phyloP scores from a whole-genome alignment of 2,888 invertebrate species.

The Unio delphinus region DNA sequence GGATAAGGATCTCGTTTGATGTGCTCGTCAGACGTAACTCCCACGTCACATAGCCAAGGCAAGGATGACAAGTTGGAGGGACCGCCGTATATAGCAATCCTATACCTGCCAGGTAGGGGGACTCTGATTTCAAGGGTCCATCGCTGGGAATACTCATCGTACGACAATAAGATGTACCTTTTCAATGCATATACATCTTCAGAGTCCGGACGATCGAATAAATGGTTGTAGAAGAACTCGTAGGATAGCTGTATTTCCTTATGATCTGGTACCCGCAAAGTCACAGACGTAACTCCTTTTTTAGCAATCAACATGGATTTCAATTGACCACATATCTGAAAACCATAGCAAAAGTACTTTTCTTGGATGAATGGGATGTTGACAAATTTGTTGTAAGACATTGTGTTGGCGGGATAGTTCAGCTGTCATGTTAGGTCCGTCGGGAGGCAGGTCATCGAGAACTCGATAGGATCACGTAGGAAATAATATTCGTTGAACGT shows the following conservation, averaged over 20 bases:
- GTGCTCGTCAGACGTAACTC: slow-evolving; percentile 5
- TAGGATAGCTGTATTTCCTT: slow-evolving; percentile 26
- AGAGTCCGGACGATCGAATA: slow-evolving; percentile 7
- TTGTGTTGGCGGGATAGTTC: slow-evolving; percentile 12
- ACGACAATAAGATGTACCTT: slow-evolving; percentile 26
- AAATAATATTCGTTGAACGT: slow-evolving; percentile 45
- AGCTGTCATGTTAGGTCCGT: slow-evolving; percentile 39
- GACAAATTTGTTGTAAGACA: slow-evolving; percentile 24
- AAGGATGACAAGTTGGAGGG: slow-evolving; percentile 11
- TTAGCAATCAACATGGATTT: slow-evolving; percentile 28
- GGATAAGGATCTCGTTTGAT: slow-evolving; percentile 22
- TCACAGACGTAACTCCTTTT: slow-evolving; percentile 23
- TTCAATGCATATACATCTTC: slow-evolving; percentile 24
- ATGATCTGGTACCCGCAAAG: slow-evolving; percentile 15
- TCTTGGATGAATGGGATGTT: slow-evolving; percentile 29
- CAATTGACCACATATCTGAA: slow-evolving; percentile 23
- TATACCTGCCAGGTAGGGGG: slow-evolving; percentile 33
- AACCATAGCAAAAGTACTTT: slow-evolving; percentile 30
- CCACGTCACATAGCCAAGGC: slow-evolving; percentile 32
- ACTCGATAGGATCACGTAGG: slow-evolving; percentile 30
- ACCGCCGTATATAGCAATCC: slow-evolving; percentile 32
- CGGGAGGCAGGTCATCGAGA: slow-evolving; percentile 35
- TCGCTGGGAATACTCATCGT: slow-evolving; percentile 20
- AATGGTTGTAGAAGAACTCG: slow-evolving; percentile 27
- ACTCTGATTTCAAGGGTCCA: slow-evolving; percentile 32